Percentiles rank a stretch among this genome's conserved stretches.
Evolutionary conservation across 2,113 vertebrate species (phyloP).

Genomic region (Ciconia boyciana): DNA sequence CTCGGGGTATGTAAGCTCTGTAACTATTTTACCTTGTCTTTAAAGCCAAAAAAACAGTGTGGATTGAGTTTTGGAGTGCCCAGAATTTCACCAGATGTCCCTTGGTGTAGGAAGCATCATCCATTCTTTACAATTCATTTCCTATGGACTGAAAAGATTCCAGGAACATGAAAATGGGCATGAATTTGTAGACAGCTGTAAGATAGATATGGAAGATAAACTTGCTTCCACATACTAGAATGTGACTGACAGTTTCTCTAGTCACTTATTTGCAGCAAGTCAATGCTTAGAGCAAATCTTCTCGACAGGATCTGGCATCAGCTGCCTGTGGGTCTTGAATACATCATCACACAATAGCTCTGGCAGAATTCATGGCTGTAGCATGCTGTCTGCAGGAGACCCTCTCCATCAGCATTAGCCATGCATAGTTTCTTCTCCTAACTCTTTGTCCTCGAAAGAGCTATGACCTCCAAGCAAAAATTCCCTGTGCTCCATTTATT

Average conservation of each 20-base stretch:
- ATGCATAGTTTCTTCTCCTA: not conserved
- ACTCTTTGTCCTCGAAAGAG: not conserved
- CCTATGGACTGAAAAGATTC: not conserved
- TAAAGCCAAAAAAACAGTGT: not conserved
- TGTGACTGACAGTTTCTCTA: conserved; percentile 2
- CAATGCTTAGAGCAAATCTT: not conserved
- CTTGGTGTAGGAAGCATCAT: not conserved
- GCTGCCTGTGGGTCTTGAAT: not conserved
- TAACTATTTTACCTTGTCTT: not conserved
- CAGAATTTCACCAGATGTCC: not conserved
- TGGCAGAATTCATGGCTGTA: not conserved
- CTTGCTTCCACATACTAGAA: not conserved
- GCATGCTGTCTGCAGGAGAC: not conserved
- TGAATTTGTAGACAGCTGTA: conserved; percentile 9
- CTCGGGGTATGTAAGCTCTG: not conserved
- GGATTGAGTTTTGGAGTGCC: not conserved
- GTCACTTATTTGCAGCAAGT: not conserved
- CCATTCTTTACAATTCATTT: conserved; percentile 31
- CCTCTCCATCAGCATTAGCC: not conserved
- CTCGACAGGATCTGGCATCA: not conserved
- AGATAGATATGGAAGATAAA: conserved; percentile 18
- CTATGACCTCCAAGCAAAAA: not conserved
- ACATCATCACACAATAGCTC: not conserved
- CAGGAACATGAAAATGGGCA: conserved; percentile 8
- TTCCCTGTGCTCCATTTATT: not conserved